Conservation (phyloP, 2,888 invertebrate species). For the Aphodius sticticus region DNA sequence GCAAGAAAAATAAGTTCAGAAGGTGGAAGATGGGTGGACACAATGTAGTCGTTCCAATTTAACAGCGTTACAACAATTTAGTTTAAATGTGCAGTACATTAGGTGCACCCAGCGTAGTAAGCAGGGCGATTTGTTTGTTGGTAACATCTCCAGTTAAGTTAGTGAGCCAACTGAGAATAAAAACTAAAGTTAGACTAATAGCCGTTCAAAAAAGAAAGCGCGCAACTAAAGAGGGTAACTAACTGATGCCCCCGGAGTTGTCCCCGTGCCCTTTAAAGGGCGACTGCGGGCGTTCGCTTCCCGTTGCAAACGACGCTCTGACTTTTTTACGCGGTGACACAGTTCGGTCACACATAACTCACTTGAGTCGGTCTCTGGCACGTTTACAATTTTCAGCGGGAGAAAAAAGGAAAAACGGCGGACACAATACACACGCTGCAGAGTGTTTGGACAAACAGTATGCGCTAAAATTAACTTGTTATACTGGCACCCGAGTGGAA, state of each 20-base stretch:
- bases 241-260: not conserved
- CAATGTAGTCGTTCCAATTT: not conserved
- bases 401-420: not conserved
- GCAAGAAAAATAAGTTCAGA: too few relatives aligned
- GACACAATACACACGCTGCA: not conserved
- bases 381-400: conserved; percentile 4
- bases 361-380: not conserved
- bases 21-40: too few relatives aligned
- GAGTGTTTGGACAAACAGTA: conserved; percentile 4
- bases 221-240: not conserved
- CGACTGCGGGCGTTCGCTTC: not conserved
- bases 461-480: conserved; percentile 4
- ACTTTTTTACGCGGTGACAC: not conserved
- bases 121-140: not conserved
- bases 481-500: not conserved
- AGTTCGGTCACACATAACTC: not conserved
- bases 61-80: not conserved
- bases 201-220: not conserved
- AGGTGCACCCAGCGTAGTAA: not conserved
- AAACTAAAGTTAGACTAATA: not conserved
- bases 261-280: not conserved
- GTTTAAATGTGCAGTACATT: not conserved
- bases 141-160: not conserved
- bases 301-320: not conserved
- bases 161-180: not conserved